Conservation (phyloP, 2,113 vertebrate genomes). For the Cisticola juncidis region DNA sequence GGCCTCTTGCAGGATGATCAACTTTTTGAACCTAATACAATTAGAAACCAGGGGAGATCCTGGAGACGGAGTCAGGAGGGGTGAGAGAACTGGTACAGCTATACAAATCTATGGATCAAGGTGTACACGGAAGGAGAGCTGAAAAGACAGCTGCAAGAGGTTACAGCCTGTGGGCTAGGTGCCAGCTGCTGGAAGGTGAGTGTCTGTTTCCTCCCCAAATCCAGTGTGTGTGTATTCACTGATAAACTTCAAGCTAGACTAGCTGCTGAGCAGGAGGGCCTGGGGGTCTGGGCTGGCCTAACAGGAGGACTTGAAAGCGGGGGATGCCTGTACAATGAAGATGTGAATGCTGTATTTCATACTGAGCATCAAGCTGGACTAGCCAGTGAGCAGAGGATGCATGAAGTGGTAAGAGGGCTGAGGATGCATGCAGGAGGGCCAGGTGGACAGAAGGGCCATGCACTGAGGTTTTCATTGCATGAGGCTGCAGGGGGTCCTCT, state of each 20-base stretch:
- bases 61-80: background rate
- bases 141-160: background rate
- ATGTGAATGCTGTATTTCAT: background rate
- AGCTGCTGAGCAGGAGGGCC: background rate
- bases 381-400: background rate
- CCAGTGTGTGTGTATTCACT: background rate
- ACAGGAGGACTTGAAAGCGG: background rate
- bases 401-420: background rate
- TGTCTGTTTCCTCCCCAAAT: background rate
- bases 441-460: background rate
- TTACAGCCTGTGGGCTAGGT: background rate
- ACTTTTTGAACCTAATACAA: background rate
- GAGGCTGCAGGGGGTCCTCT: background rate
- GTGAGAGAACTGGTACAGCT: background rate
- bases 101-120: background rate
- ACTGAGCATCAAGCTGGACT: background rate
- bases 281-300: background rate
- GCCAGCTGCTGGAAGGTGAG: accelerated
- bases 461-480: background rate
- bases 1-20: background rate
- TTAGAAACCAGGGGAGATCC: background rate
- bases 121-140: background rate
- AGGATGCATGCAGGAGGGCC: background rate
- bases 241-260: background rate
- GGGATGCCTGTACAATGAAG: accelerated